Percentiles rank a stretch among this genome's conserved stretches.
Evolutionary conservation across 92 coral and sea anemone genomes (phyloP).

Genomic region (Zoanthus gigantus): DNA sequence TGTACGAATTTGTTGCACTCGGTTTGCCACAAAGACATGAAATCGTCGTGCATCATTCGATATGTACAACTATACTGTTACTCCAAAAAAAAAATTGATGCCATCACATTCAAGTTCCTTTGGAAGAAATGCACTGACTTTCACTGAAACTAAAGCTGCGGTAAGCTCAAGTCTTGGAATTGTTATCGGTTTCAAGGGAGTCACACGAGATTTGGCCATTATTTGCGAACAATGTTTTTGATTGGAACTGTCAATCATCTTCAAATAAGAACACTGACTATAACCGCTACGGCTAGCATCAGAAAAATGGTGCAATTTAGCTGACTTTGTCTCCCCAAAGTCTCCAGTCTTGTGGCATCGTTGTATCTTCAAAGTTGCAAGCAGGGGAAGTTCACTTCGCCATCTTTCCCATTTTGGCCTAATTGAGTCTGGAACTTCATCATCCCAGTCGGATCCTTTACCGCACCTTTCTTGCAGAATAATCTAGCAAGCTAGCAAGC

Average conservation of each 20-base stretch:
- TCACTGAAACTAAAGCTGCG: neutral
- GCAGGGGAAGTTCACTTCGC: neutral
- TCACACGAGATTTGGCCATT: neutral
- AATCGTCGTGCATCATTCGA: slow-evolving; percentile 16
- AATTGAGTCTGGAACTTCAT: neutral
- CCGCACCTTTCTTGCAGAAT: neutral
- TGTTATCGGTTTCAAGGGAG: neutral
- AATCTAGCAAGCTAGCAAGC: neutral
- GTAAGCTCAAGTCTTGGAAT: neutral
- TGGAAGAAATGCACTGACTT: neutral
- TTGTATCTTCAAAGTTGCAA: neutral
- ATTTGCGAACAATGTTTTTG: neutral
- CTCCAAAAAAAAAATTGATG: too few relatives aligned
- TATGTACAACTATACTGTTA: slow-evolving; percentile 7
- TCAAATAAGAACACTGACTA: slow-evolving; percentile 13
- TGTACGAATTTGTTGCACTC: slow-evolving; percentile 8
- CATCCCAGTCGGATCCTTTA: slow-evolving; percentile 1
- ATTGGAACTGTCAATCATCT: neutral
- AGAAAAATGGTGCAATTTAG: neutral
- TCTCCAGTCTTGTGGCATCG: neutral
- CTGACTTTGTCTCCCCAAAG: slow-evolving; percentile 1
- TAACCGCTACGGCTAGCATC: slow-evolving; percentile 9
- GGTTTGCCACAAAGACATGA: slow-evolving; percentile 32
- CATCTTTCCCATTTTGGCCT: slow-evolving; percentile 10
- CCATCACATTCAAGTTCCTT: neutral